A percentile compares a stretch with the other conserved stretches of the same genome.
Evolutionary conservation across 2,888 invertebrate genomes (phyloP).

Genomic region (Petrophora chlorosata): DNA sequence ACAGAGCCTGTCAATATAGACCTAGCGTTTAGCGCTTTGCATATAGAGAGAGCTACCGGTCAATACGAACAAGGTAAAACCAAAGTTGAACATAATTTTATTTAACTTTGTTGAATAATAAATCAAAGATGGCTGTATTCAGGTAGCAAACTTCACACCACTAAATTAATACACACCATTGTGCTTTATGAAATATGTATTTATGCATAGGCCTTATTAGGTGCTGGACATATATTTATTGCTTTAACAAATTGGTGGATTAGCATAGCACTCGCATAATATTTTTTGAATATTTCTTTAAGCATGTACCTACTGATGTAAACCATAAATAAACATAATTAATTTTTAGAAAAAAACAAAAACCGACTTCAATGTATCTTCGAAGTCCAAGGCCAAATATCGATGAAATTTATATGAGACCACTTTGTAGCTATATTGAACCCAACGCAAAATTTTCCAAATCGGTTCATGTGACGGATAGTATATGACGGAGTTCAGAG

Average conservation of each 20-base stretch:
- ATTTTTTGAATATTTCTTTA: too few relatives aligned
- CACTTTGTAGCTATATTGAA: too few relatives aligned
- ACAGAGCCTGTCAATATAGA: conserved; percentile 25
- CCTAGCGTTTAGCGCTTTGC: conserved; percentile 28
- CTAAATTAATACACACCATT: background rate
- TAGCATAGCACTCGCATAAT: background rate
- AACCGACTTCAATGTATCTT: too few relatives aligned
- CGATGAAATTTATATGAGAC: too few relatives aligned
- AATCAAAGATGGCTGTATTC: background rate
- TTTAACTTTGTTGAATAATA: background rate
- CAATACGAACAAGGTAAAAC: background rate
- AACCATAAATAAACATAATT: too few relatives aligned
- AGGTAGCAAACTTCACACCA: background rate
- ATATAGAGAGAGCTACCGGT: conserved; percentile 12
- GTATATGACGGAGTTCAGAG: too few relatives aligned
- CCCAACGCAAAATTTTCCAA: too few relatives aligned
- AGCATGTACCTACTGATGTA: too few relatives aligned
- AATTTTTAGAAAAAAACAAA: too few relatives aligned
- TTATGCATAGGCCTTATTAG: background rate
- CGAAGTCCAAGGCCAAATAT: too few relatives aligned
- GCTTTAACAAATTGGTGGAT: background rate
- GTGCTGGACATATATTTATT: background rate
- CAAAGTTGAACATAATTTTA: background rate
- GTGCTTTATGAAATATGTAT: background rate
- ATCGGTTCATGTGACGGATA: too few relatives aligned